Conservation (phyloP, 1,140 invertebrate genomes). For the Chironomus striatipennis region DNA sequence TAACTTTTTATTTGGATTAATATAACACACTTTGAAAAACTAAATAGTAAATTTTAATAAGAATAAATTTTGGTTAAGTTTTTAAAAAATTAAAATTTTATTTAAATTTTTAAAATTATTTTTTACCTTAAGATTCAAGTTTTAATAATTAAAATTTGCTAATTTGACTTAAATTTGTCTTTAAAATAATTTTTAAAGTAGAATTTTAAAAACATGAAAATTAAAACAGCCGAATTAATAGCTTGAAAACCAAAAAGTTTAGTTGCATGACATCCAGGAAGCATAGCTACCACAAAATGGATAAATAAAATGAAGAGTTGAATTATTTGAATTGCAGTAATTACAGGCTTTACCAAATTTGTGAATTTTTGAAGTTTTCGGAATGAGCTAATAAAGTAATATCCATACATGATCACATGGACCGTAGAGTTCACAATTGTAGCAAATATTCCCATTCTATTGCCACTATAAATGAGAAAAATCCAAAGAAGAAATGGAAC, state of each 20-base stretch:
- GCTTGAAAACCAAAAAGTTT: neutral
- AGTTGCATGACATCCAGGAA: neutral
- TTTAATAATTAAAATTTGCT: too few relatives aligned
- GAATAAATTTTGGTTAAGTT: too few relatives aligned
- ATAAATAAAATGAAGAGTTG: neutral
- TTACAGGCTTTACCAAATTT: neutral
- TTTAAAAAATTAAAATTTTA: too few relatives aligned
- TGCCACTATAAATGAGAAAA: slow-evolving; percentile 48
- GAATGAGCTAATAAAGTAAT: slow-evolving; percentile 56
- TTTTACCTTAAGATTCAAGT: too few relatives aligned
- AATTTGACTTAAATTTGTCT: too few relatives aligned
- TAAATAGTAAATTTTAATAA: neutral
- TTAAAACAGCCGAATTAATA: neutral
- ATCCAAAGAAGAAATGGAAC: slow-evolving; percentile 58
- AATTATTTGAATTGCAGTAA: neutral
- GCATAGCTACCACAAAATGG: neutral
- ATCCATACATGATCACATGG: slow-evolving; percentile 56
- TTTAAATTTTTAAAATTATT: too few relatives aligned
- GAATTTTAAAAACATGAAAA: slow-evolving; percentile 21
- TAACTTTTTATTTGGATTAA: neutral
- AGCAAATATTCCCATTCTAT: neutral
- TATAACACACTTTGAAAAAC: neutral
- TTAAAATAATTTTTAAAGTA: neutral
- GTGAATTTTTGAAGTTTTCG: neutral
- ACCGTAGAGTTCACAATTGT: slow-evolving; percentile 47